Percentiles rank a stretch among this genome's conserved stretches.
Conservation (phyloP, 2,888 invertebrate genomes). For the Eristalinus sepulchralis region DNA sequence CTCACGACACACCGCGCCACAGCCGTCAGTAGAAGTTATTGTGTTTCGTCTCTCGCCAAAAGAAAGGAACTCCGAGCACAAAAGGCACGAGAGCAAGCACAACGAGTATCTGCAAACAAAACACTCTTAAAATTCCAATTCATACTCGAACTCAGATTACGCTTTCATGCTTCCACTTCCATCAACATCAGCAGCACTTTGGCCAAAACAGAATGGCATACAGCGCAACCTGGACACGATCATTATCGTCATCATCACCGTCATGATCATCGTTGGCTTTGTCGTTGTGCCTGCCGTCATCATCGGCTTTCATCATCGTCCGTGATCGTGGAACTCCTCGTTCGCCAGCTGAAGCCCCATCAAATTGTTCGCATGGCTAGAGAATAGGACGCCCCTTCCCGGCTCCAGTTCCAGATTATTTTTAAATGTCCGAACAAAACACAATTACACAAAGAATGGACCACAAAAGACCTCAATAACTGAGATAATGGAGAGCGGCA, state of each 20-base stretch:
- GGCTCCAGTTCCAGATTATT: constrained; percentile 32
- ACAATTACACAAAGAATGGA: constrained; percentile 53
- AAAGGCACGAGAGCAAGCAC: background rate
- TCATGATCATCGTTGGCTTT: constrained; percentile 16
- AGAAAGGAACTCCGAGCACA: background rate
- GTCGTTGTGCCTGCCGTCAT: background rate
- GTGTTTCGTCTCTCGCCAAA: background rate
- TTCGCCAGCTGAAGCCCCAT: constrained; percentile 27
- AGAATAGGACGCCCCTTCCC: background rate
- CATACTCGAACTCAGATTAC: constrained; percentile 50
- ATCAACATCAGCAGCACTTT: constrained; percentile 41
- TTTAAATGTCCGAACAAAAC: constrained; percentile 51
- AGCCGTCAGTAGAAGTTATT: background rate
- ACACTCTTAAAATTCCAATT: constrained; percentile 55
- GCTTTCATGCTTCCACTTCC: constrained; percentile 48
- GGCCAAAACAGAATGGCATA: constrained; percentile 33
- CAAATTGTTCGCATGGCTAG: constrained; percentile 44
- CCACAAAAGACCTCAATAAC: constrained; percentile 58
- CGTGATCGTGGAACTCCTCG: constrained; percentile 31
- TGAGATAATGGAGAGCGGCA: constrained; percentile 21
- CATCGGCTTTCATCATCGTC: constrained; percentile 37
- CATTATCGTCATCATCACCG: background rate
- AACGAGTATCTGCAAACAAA: constrained; percentile 38
- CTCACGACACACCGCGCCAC: background rate
- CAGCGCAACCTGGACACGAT: constrained; percentile 3